Percentiles rank a stretch among this genome's conserved stretches.
Conservation (phyloP, 2,113 vertebrate genomes). For the Morone saxatilis region DNA sequence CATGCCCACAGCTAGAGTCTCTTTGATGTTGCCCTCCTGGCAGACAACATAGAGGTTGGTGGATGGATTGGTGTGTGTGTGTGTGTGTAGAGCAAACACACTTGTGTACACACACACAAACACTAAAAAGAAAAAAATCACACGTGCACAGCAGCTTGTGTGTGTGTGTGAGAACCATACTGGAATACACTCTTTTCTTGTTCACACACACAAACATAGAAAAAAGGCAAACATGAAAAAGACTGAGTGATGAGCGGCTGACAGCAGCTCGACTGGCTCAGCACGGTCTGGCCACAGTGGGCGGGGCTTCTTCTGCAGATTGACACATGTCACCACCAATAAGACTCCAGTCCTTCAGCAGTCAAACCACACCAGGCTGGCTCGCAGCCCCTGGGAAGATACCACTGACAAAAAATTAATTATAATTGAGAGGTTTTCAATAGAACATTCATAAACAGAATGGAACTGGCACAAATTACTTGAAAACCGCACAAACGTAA, state of each 20-base stretch:
- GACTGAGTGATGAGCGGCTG: constrained; percentile 80
- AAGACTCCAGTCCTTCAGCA: constrained; percentile 28
- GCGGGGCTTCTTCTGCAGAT: constrained; percentile 60
- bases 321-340: constrained; percentile 73
- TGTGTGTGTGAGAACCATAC: constrained; percentile 18
- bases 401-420: not conserved
- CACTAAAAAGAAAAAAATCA: constrained; percentile 34
- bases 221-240: constrained; percentile 78
- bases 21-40: constrained; percentile 81
- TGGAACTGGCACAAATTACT: not conserved
- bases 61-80: constrained; percentile 55
- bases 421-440: constrained; percentile 32
- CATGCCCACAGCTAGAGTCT: constrained; percentile 78
- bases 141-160: constrained; percentile 47
- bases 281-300: constrained; percentile 63
- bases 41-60: constrained; percentile 72
- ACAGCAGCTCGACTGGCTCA: constrained; percentile 70
- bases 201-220: constrained; percentile 59
- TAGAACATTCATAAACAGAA: constrained; percentile 7
- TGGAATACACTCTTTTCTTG: constrained; percentile 64
- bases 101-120: constrained; percentile 37
- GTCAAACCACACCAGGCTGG: constrained; percentile 12
- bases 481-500: not conserved
- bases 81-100: constrained; percentile 28
- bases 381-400: constrained; percentile 17